Evolutionary conservation across 2,888 invertebrate genomes (phyloP), one percentile per base, ranked within the genome.

Genomic region (Eumerus sabulonum): DNA sequence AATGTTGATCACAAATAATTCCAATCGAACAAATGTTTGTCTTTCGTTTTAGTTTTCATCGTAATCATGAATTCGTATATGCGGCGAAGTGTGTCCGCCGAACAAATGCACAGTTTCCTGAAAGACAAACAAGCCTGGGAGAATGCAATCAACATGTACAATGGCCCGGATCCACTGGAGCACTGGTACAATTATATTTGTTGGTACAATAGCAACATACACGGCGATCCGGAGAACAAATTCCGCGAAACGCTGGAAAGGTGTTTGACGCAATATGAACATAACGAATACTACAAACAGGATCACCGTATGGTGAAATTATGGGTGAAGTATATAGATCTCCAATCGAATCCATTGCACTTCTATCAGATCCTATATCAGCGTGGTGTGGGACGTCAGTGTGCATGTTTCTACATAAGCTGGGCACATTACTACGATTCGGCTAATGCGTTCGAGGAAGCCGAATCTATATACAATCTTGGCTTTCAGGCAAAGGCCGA

Each of bases 391-490:
- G 97, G 97, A 16, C 92, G 92, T 19, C 93, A 94, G 86, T 93
- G 95, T 85, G 93, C 97, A 1, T 93, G 93, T 77, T 94, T 98
- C 86, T 98, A 97, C 86, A 92, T 94, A 82, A 94, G 95, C 5
- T 98, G 98, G 96, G 96, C 98, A 0, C 94, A 93, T 85, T 94
- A 95, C 84, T 93, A 96, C 84, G 97, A 98, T 87, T 93, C 93
- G 79, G 91, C 92, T 13, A 94, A 94, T 73, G 96, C 97, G 88
- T 93, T 92, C 83, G 95, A 95, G 87, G 93, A 93, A 86, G 97
- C 98, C 0, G 94, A 96, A 88, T 92, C 93, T 83, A 93, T 98
- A 38, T 96, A 94, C 85, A 91, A 93, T 87, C 89, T 94, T 82
- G 98, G 97, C 9, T 91, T 96, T 70, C 91, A 92, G 79, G 92